These are phyloP conservation scores for Diabrotica undecimpunctata DNA, from an alignment of 1,140 invertebrate species.

Conservation along the genomic window DNA sequence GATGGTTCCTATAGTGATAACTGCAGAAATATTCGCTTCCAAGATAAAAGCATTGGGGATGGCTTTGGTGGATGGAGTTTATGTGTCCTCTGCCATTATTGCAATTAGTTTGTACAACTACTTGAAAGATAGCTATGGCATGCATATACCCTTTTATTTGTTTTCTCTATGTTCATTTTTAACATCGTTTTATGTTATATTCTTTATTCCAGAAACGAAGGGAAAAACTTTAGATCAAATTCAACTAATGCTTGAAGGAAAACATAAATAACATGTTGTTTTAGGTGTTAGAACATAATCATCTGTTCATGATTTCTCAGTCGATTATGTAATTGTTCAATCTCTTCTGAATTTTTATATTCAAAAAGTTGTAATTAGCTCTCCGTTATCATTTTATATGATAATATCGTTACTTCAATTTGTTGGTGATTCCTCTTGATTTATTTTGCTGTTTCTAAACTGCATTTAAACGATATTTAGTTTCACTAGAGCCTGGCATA, in stretches of 20 bases:
- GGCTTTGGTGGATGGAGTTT: conserved; percentile 38
- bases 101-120: conserved; percentile 64
- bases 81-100: conserved; percentile 53
- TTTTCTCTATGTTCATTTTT: conserved; percentile 59
- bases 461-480: no score
- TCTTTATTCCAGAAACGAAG: conserved; percentile 36
- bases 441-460: no score
- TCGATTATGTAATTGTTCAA: no score
- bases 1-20: conserved; percentile 68
- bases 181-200: conserved; percentile 54
- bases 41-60: conserved; percentile 53
- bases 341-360: no score
- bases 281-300: no score
- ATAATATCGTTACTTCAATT: no score
- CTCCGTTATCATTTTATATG: no score
- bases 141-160: conserved; percentile 61
- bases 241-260: conserved; percentile 32
- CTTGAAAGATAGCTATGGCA: conserved; percentile 49
- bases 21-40: conserved; percentile 63
- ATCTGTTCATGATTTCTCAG: no score
- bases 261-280: not conserved
- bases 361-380: no score
- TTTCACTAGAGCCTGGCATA: no score
- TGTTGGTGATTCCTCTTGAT: no score
- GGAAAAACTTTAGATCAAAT: conserved; percentile 34